Conservation (phyloP, 2,797 vertebrate species). For the Bradypodion pumilum region DNA sequence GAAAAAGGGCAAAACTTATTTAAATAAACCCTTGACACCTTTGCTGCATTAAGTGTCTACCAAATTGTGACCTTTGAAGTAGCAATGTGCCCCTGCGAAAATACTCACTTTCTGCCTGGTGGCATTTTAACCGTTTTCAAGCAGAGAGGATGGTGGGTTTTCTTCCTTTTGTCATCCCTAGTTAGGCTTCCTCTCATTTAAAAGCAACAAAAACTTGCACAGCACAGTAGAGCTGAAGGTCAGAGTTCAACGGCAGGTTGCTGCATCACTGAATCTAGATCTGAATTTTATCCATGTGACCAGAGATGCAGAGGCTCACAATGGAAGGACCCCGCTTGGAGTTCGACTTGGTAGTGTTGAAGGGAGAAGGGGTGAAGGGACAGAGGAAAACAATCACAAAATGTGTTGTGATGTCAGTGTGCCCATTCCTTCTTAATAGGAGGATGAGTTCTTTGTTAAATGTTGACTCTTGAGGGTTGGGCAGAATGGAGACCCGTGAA, state of each 20-base stretch:
- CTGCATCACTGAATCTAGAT: conserved; percentile 43
- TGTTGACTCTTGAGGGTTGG: background rate
- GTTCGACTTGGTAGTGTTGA: conserved; percentile 41
- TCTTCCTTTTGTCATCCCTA: conserved; percentile 60
- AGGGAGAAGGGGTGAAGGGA: background rate
- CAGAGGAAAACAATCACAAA: conserved; percentile 47
- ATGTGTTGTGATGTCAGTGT: conserved; percentile 36
- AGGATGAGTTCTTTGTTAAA: conserved; percentile 20
- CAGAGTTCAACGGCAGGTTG: conserved; percentile 62
- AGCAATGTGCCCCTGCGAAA: conserved; percentile 57
- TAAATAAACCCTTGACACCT: conserved; percentile 27
- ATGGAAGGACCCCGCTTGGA: conserved; percentile 9
- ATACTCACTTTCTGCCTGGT: conserved; percentile 58
- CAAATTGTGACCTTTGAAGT: conserved; percentile 33
- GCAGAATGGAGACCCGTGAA: background rate
- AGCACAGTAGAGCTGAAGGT: conserved; percentile 60
- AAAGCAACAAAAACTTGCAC: conserved; percentile 66
- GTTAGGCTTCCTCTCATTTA: conserved; percentile 49
- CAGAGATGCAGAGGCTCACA: background rate
- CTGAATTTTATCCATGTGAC: conserved; percentile 61
- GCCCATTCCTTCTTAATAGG: conserved; percentile 8
- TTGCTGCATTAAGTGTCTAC: conserved; percentile 53
- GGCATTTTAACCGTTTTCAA: conserved; percentile 63
- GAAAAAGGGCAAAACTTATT: conserved; percentile 55
- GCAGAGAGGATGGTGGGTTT: conserved; percentile 50